Evolutionary conservation across 2,797 vertebrate genomes (phyloP), one percentile per base, ranked within the genome.

Genomic region (Xenops minutus): DNA sequence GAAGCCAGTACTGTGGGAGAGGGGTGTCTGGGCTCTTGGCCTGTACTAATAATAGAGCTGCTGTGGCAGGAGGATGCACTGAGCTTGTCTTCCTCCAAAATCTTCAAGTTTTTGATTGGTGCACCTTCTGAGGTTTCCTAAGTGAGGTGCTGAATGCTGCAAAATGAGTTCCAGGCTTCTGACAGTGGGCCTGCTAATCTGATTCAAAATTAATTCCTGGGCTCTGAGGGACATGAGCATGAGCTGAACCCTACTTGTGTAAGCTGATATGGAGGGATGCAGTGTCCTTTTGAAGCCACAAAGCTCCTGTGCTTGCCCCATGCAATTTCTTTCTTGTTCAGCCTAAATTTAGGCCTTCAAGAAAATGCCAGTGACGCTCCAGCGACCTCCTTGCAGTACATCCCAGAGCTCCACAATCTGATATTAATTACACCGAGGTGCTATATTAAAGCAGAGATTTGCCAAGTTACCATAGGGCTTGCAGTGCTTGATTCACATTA

Each of bases 351-450:
- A 66, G 68, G 51, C 73, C 88, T 69, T 69, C 51, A 81, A 69
- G 71, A 90, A 76, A 93, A 66, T 37, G 37, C 59, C 63, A 62
- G 85, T 26, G 88, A 90, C 0, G 8, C 43, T 64, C 58, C 39
- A 39, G 48, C 76, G 74, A 90, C 79, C 91, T 78, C 88, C 74
- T 86, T 86, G 80, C 66, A 61, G 71, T 46, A 66, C 61, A 15
- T 93, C 91, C 88, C 91, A 85, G 89, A 90, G 74, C 73, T 84
- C 56, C 32, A 71, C 79, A 78, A 67, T 88, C 80, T 95, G 71
- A 88, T 88, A 88, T 90, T 95, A 94, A 95, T 95, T 96, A 95
- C 89, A 94, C 44, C 7, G 36, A 95, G 67, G 69, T 56, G 95
- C 76, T 81, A 43, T 92, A 91, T 95, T 88, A 84, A 93, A 88